Evolutionary conservation across 2,113 vertebrate genomes (phyloP), one percentile per base, ranked within the genome.

Genomic region (Nasalis larvatus): DNA sequence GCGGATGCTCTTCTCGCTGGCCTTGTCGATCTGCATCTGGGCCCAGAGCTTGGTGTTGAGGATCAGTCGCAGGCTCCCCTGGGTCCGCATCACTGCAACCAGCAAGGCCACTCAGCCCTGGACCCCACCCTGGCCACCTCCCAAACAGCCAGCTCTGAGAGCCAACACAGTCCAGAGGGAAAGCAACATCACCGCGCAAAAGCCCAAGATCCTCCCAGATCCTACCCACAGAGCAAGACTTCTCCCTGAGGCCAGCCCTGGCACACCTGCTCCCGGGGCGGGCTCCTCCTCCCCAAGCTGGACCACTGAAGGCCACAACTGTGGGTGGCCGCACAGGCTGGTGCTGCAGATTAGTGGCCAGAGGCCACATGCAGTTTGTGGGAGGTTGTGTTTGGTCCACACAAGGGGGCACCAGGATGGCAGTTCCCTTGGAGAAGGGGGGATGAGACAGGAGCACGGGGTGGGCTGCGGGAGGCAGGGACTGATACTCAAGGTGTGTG

Each of bases 11-110:
- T 99, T 99, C 98, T 99, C 99, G 2, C 99, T 99, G 98, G 99
- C 99, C 98, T 99, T 99, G 98, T 99, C 99, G 0, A 99, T 99
- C 98, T 99, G 99, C 99, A 99, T 99, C 99, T 99, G 99, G 21
- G 99, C 99, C 99, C 99, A 99, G 35, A 99, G 99, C 98, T 99
- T 99, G 95, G 99, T 99, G 98, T 99, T 99, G 96, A 99, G 99
- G 98, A 99, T 99, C 96, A 99, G 98, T 86, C 99, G 98, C 95
- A 99, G 98, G 97, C 99, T 99, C 91, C 99, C 99, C 97, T 99
- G 99, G 96, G 99, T 99, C 97, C 99, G 99, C 99, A 99, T 99
- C 98, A 99, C 99, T 99, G 98, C 95, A 97, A 93, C 52, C 49
- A 90, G 97, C 8, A 82, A 14, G 95, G 85, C 54, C 25, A 1